A percentile compares a stretch with the other conserved stretches of the same genome.
These are phyloP conservation scores for Acrossocheilus fasciatus DNA, from an alignment of 2,797 vertebrate species.

Conservation along the genomic window DNA sequence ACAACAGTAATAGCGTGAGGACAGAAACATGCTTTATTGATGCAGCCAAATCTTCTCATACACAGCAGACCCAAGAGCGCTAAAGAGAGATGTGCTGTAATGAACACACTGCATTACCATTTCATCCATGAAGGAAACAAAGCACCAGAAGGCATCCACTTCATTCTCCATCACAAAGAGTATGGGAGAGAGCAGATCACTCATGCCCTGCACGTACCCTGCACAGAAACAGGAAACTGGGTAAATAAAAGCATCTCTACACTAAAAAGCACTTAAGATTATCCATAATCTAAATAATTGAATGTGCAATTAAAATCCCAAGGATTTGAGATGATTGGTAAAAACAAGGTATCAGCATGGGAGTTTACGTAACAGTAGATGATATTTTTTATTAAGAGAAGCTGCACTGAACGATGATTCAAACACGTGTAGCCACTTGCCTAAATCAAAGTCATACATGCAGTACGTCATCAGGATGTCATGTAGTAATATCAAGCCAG, in stretches of 20 bases:
- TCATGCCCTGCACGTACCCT: slow-evolving; percentile 99
- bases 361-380: not conserved
- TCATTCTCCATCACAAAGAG: slow-evolving; percentile 96
- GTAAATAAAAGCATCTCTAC: not conserved
- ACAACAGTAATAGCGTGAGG: not conserved
- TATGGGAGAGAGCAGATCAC: slow-evolving; percentile 93
- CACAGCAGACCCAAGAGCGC: not conserved
- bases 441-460: slow-evolving; percentile 98
- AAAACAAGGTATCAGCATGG: not conserved
- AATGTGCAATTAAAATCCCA: not conserved
- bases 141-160: slow-evolving; percentile 98
- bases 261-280: slow-evolving; percentile 31
- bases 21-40: slow-evolving; percentile 34
- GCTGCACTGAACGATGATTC: not conserved
- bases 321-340: not conserved
- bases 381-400: not conserved
- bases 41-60: not conserved
- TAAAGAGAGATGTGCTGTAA: not conserved
- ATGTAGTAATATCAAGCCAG: slow-evolving; percentile 91
- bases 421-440: slow-evolving; percentile 76
- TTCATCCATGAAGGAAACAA: slow-evolving; percentile 95
- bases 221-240: slow-evolving; percentile 23
- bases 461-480: slow-evolving; percentile 99
- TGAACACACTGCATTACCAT: slow-evolving; percentile 81
- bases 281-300: slow-evolving; percentile 4